A percentile compares a stretch with the other conserved stretches of the same genome.
Conservation (phyloP, 2,113 vertebrate species). For the Cichladusa arquata region DNA sequence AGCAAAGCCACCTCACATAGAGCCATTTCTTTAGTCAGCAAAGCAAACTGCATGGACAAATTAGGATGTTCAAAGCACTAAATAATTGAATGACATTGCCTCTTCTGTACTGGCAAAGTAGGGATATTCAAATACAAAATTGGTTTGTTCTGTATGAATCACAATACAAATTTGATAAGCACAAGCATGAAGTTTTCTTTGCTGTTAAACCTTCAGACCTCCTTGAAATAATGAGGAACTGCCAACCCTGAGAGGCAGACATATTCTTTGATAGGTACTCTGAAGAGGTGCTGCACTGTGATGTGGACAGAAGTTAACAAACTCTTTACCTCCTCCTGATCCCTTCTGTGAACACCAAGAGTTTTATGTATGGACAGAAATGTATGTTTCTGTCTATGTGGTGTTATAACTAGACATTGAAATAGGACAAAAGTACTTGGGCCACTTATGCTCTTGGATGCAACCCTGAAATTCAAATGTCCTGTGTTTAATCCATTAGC, state of each 20-base stretch:
- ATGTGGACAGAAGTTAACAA: not conserved
- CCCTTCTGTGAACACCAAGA: not conserved
- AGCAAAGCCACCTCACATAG: not conserved
- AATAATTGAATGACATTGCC: not conserved
- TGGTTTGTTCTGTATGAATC: not conserved
- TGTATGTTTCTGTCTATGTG: not conserved
- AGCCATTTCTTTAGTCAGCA: not conserved
- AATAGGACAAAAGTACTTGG: not conserved
- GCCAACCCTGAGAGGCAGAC: not conserved
- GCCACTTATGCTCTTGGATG: not conserved
- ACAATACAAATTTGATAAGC: not conserved
- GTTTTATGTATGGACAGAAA: not conserved
- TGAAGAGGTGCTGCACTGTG: not conserved
- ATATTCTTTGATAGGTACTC: not conserved
- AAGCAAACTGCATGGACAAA: not conserved
- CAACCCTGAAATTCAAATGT: slow-evolving; percentile 31
- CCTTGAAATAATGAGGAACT: not conserved
- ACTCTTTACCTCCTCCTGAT: not conserved
- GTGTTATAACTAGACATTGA: not conserved
- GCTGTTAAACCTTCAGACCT: not conserved
- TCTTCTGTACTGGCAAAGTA: not conserved
- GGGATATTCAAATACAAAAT: not conserved
- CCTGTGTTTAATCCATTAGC: slow-evolving; percentile 36
- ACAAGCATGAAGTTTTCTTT: not conserved
- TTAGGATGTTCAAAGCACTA: not conserved